A percentile compares a stretch with the other conserved stretches of the same genome.
Evolutionary conservation across 2,888 invertebrate species (phyloP).

Genomic region (Norana najaformis): DNA sequence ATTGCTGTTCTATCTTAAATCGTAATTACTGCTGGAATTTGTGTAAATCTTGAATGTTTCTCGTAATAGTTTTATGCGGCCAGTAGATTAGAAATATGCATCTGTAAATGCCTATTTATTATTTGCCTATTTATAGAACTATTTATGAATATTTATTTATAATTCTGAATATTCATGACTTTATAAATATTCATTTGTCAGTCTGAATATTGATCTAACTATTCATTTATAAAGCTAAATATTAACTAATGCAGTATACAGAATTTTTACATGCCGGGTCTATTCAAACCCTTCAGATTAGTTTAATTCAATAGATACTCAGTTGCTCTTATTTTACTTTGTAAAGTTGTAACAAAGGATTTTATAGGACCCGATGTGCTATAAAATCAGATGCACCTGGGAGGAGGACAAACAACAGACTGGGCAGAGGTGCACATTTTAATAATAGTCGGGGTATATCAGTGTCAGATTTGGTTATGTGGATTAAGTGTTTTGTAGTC

Average conservation of each 20-base stretch:
- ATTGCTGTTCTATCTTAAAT: neutral
- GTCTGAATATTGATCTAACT: neutral
- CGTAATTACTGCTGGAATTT: neutral
- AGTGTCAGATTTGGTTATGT: neutral
- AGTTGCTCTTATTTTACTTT: too few relatives aligned
- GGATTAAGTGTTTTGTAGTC: too few relatives aligned
- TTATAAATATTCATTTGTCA: neutral
- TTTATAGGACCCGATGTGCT: too few relatives aligned
- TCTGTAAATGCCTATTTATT: neutral
- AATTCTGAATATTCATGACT: neutral
- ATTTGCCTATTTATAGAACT: neutral
- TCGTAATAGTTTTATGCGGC: neutral
- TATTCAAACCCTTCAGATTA: neutral
- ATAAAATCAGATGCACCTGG: neutral
- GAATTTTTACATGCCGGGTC: neutral
- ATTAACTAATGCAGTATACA: neutral
- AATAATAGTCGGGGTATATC: too few relatives aligned
- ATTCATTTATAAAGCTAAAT: neutral
- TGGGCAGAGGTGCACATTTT: neutral
- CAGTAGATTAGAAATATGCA: neutral
- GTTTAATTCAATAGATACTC: neutral
- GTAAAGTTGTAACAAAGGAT: too few relatives aligned
- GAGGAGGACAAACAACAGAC: neutral
- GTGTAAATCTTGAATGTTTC: conserved; percentile 2
- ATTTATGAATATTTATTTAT: neutral